Base-by-base conservation (phyloP, 92 coral and sea anemone species). In the Parazoanthus darwini region DNA sequence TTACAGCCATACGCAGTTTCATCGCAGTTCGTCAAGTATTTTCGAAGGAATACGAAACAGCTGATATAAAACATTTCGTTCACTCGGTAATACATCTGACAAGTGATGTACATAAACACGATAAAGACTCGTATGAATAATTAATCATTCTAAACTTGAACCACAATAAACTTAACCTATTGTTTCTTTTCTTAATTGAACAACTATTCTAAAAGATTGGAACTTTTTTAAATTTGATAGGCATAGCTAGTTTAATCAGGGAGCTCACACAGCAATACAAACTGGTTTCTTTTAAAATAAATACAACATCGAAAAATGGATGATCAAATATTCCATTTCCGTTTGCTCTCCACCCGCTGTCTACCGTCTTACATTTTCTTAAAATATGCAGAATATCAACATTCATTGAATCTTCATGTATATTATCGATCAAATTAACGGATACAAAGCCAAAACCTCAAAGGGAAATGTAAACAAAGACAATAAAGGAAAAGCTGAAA, bases 351-450 rank as follows among this genome's bases (percentile, higher is more conserved):
- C 37, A 29, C 39, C 39, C 22, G 35, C 22, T 46, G n/a, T 71
- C 39, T 22, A 46, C 39, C 22, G 26, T 39, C 59, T 54, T 76
- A 82, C 26, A 65, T 66, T 39, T 66, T 54, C 50, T 20, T 66
- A 39, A 84, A 84, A 84, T 26, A 84, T 72, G 79, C 79, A 84
- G 44, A 72, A 25, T 71, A 71, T 71, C 79, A 70, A 84, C 77
- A 46, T 15, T 71, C 79, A 25, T 84, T 84, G 67, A 84, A 43
- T 70, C 78, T 43, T 44, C 80, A 84, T 48, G 87, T 84, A 71
- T 84, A 71, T 71, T 84, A 84, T n/a, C 79, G 87, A 84, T 84
- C 79, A 71, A 84, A 84, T 84, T 84, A 84, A 33, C 87, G 87
- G 79, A 74, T 29, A 71, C 87, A 84, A 84, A 84, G 78, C 79